A percentile compares a stretch with the other conserved stretches of the same genome.
Conservation (phyloP, 2,797 vertebrate species). For the Erethizon dorsatum region DNA sequence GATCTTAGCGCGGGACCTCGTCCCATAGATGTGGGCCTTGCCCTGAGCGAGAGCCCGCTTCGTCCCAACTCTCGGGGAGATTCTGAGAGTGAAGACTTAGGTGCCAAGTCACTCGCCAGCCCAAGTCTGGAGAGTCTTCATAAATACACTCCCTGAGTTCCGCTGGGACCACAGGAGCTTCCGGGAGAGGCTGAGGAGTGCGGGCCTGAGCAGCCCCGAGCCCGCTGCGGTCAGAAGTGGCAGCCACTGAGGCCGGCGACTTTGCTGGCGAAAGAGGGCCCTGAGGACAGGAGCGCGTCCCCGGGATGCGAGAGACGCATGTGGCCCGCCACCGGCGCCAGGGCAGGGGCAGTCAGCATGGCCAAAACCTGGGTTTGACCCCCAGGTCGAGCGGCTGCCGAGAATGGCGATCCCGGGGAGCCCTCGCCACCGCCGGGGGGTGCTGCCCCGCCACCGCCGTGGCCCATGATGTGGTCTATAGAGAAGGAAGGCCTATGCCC, state of each 20-base stretch:
- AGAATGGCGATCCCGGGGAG: slow-evolving; percentile 92
- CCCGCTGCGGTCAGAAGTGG: slow-evolving; percentile 91
- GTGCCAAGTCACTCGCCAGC: slow-evolving; percentile 17
- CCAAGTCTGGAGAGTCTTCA: slow-evolving; percentile 80
- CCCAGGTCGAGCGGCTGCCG: slow-evolving; percentile 89
- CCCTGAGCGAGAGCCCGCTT: slow-evolving; percentile 73
- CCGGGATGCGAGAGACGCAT: slow-evolving; percentile 93
- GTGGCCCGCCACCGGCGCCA: slow-evolving; percentile 95
- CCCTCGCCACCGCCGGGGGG: slow-evolving; percentile 90
- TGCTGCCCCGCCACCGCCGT: slow-evolving; percentile 90
- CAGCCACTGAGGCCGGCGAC: slow-evolving; percentile 94
- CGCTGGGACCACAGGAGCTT: slow-evolving; percentile 77
- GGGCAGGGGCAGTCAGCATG: slow-evolving; percentile 94
- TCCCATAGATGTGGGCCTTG: slow-evolving; percentile 56
- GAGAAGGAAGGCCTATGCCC: slow-evolving; percentile 92
- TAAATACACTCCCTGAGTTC: slow-evolving; percentile 87
- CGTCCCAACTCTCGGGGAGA: slow-evolving; percentile 67
- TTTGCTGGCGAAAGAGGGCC: slow-evolving; percentile 95
- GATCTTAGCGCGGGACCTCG: slow-evolving; percentile 42
- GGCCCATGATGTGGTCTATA: slow-evolving; percentile 98
- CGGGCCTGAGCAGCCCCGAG: slow-evolving; percentile 64
- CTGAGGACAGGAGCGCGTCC: slow-evolving; percentile 92
- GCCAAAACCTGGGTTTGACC: slow-evolving; percentile 96
- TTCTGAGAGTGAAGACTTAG: slow-evolving; percentile 49
- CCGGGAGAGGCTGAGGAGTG: slow-evolving; percentile 77